Evolutionary conservation across 2,113 vertebrate genomes (phyloP).

Genomic region (Potamarius usumacintae): DNA sequence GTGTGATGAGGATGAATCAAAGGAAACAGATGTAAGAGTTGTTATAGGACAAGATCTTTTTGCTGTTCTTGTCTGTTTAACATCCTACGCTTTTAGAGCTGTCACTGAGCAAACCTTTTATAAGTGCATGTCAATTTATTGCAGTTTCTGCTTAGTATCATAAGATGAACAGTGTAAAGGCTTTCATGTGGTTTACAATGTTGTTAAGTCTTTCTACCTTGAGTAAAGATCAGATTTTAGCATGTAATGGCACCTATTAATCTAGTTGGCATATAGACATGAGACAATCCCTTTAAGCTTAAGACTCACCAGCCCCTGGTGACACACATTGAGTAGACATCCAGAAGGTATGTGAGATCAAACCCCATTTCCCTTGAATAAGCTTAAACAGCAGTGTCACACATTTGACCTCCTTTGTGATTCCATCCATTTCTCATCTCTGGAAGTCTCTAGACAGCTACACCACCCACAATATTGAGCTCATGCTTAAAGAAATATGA

Average conservation of each 20-base stretch:
- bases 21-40: neutral
- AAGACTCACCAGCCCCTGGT: conserved; percentile 40
- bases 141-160: neutral
- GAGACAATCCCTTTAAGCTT: conserved; percentile 62
- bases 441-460: conserved; percentile 1
- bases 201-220: neutral
- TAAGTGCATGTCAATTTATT: neutral
- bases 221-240: neutral
- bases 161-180: neutral
- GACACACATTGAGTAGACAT: conserved; percentile 34
- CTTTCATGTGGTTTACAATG: neutral
- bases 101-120: neutral
- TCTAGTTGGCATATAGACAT: conserved; percentile 55
- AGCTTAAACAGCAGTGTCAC: conserved; percentile 22
- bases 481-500: neutral
- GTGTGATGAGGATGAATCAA: neutral
- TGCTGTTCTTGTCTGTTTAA: neutral
- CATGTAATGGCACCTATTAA: conserved; percentile 27
- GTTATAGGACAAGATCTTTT: neutral
- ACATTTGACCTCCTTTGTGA: conserved; percentile 1
- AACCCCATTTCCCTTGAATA: conserved; percentile 7
- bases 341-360: conserved; percentile 24
- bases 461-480: neutral
- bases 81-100: neutral
- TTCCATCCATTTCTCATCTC: conserved; percentile 8